Evolutionary conservation across 2,888 invertebrate genomes (phyloP), one percentile per base, ranked within the genome.

Genomic region (Leptarthrus brevirostris): DNA sequence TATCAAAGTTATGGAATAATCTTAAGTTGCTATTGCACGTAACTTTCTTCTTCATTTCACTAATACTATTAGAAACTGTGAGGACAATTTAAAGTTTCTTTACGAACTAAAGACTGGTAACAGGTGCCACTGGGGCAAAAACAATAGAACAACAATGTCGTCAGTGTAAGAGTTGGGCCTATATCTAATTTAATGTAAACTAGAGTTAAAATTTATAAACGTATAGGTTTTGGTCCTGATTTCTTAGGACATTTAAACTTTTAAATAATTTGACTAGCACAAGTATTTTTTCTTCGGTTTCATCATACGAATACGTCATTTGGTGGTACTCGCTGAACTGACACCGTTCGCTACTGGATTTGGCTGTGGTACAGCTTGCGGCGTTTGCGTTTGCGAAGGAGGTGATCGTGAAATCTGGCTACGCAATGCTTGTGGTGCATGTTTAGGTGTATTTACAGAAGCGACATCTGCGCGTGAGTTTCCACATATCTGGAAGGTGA

Each of bases 261-360:
- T 75, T 69, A 73, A 64, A 52, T 83, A 83, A 83, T 83, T 85
- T 85, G 85, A 85, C 85, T 85, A 85, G 85, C 85, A 85, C 82
- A 85, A 82, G 79, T 85, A 85, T 80, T 84, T 85, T 81, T 85
- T 85, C 80, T 84, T 85, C 78, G 84, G 85, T 83, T 85, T 85
- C 83, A 84, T 83, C 83, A 82, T 82, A 82, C 84, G 84, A 84
- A 82, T 84, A 80, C 84, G 84, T 85, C 85, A 85, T 85, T 85
- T 85, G 77, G 84, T 72, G 24, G 74, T 58, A 20, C 70, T 64
- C 14, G 73, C 74, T 20, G 77, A 66, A 58, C 69, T 74, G 8
- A 76, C 74, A 4, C 76, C 76, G 56, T 76, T 77, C 40, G 77
- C 73, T 10, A 77, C 74, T 26, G 74, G 69, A 16, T 61, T 73